Percentiles rank a stretch among this genome's conserved stretches.
phyloP scores from a whole-genome alignment of 2,113 vertebrate genomes.

The Eulemur rufifrons region DNA sequence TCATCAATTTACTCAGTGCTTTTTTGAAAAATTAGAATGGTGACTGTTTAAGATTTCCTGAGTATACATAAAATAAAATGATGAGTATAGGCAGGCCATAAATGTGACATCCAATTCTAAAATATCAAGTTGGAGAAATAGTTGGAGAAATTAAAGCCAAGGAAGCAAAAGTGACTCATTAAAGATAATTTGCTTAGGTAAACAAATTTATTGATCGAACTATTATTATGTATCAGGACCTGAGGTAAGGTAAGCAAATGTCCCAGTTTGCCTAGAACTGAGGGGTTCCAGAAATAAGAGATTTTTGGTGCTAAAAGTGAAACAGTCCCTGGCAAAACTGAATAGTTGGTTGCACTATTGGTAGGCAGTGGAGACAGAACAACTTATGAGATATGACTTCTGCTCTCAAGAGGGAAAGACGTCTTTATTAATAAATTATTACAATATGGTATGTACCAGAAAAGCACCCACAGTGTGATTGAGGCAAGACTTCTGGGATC shows the following conservation, averaged over 20 bases:
- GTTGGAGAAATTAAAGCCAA: background rate
- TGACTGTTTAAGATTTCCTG: background rate
- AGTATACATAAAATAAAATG: background rate
- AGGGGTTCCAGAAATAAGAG: background rate
- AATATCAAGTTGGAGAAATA: background rate
- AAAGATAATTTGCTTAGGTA: background rate
- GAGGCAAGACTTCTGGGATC: background rate
- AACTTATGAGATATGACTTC: background rate
- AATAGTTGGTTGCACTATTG: background rate
- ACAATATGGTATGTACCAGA: background rate
- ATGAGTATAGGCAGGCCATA: background rate
- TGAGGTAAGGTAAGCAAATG: background rate
- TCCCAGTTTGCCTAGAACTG: background rate
- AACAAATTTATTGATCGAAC: background rate
- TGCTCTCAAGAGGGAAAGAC: background rate
- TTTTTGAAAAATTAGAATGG: background rate
- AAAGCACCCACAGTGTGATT: background rate
- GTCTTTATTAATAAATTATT: background rate
- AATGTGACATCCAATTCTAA: constrained; percentile 39
- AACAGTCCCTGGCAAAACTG: background rate
- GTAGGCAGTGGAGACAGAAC: background rate
- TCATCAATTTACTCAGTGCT: background rate
- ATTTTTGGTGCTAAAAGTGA: background rate
- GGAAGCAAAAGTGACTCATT: background rate
- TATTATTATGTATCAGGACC: background rate